Evolutionary conservation across 2,113 vertebrate species (phyloP).

Genomic region (Thryonomys swinderianus): DNA sequence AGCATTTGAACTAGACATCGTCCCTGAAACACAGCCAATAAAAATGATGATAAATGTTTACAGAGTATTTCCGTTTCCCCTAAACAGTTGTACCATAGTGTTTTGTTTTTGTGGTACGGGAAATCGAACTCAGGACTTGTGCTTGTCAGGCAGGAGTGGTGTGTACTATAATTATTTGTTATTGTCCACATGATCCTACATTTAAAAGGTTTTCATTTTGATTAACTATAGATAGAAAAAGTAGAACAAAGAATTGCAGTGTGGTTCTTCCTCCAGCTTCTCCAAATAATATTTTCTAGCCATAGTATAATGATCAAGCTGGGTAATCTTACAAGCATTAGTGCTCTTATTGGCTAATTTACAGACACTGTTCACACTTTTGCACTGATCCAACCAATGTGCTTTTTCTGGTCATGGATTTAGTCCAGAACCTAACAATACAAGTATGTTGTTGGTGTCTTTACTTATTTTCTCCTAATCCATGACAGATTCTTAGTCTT

Average conservation of each 20-base stretch:
- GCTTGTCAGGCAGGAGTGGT: too few species aligned
- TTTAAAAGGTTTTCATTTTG: background rate
- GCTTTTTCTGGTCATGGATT: background rate
- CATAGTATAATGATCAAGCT: background rate
- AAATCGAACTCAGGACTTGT: too few species aligned
- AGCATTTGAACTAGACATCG: background rate
- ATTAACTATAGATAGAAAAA: conserved; percentile 6
- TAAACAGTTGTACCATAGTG: background rate
- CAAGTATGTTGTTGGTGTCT: background rate
- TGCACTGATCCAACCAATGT: background rate
- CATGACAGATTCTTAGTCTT: background rate
- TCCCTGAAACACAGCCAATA: background rate
- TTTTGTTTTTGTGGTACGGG: background rate
- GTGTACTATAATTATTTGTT: background rate
- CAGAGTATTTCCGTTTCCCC: background rate
- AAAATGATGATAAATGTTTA: background rate
- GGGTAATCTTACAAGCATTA: background rate
- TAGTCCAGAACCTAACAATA: background rate
- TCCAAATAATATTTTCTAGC: background rate
- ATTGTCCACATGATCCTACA: background rate
- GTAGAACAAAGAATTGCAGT: background rate
- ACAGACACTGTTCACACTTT: background rate
- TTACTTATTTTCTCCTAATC: conserved; percentile 1
- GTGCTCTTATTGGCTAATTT: background rate
- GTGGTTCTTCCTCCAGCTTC: background rate